Conservation (phyloP, 2,113 vertebrate genomes). For the Tupaia chinensis region DNA sequence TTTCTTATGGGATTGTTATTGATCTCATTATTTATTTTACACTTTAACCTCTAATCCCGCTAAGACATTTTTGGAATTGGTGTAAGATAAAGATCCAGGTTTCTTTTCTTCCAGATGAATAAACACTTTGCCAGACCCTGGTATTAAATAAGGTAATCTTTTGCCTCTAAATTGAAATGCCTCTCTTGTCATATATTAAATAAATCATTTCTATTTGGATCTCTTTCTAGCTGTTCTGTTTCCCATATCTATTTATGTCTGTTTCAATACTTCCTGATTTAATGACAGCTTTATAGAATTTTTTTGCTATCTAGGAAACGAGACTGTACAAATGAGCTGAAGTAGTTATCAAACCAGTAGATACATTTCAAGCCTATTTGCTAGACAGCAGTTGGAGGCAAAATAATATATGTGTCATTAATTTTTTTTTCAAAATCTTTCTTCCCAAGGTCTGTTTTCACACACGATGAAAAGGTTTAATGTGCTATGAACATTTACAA, state of each 20-base stretch:
- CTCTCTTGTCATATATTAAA: slow-evolving; percentile 23
- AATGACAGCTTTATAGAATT: slow-evolving; percentile 19
- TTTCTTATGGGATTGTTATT: slow-evolving; percentile 15
- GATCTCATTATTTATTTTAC: neutral
- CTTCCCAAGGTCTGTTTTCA: slow-evolving; percentile 35
- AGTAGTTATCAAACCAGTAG: neutral
- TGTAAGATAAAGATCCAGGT: slow-evolving; percentile 1
- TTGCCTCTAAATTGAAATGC: neutral
- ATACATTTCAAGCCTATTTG: neutral
- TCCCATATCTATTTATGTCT: neutral
- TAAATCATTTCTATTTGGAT: neutral
- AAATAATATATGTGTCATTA: neutral
- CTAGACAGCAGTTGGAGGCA: neutral
- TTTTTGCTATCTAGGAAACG: slow-evolving; percentile 34
- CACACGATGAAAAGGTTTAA: neutral
- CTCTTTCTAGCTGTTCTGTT: slow-evolving; percentile 42
- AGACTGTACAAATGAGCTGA: slow-evolving; percentile 30
- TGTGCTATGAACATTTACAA: neutral
- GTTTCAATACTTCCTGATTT: neutral
- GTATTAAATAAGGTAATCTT: neutral
- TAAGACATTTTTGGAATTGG: slow-evolving; percentile 34
- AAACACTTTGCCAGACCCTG: neutral
- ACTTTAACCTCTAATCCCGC: slow-evolving; percentile 35
- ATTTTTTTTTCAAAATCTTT: slow-evolving; percentile 24
- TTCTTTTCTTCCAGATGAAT: slow-evolving; percentile 35